These are phyloP conservation scores for Bombus superbus DNA, from an alignment of 1,140 invertebrate genomes.

Conservation along the genomic window DNA sequence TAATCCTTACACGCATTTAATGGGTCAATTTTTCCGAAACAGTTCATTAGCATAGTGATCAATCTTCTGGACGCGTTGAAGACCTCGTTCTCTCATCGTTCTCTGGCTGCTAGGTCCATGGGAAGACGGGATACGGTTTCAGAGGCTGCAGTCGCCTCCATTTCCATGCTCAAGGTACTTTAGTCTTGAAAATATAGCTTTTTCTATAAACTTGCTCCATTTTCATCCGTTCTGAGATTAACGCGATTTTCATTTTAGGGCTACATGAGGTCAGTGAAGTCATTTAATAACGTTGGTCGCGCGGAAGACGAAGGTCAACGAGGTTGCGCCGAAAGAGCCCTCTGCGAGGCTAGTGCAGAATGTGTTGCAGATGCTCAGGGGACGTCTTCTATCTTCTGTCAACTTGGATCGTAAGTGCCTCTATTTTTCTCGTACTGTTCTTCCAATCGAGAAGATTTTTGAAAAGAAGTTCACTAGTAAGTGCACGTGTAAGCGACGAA, in stretches of 20 bases:
- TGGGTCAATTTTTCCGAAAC: slow-evolving; percentile 54
- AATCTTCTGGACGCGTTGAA: slow-evolving; percentile 94
- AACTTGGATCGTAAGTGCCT: slow-evolving; percentile 94
- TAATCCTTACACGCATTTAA: not conserved
- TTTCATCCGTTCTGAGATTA: too few species aligned
- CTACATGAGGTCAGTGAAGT: slow-evolving; percentile 90
- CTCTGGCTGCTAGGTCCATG: slow-evolving; percentile 90
- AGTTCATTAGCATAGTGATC: slow-evolving; percentile 96
- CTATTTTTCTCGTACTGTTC: too few species aligned
- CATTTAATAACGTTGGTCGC: slow-evolving; percentile 83
- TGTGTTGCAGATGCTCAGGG: slow-evolving; percentile 91
- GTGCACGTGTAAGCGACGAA: not conserved
- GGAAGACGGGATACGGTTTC: slow-evolving; percentile 93
- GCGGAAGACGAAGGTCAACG: slow-evolving; percentile 89
- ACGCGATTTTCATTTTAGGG: slow-evolving; percentile 82
- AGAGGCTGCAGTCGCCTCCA: slow-evolving; percentile 92
- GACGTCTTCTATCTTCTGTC: slow-evolving; percentile 93
- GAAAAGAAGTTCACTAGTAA: not conserved
- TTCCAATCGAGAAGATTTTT: not conserved
- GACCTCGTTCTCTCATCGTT: slow-evolving; percentile 95
- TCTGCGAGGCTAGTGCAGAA: slow-evolving; percentile 94
- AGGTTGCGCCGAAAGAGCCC: slow-evolving; percentile 81
- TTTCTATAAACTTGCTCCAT: too few species aligned
- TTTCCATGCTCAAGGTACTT: slow-evolving; percentile 91
- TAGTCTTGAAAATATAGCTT: not conserved